Conservation (phyloP, 1,140 invertebrate genomes). For the Notospermus geniculatus region DNA sequence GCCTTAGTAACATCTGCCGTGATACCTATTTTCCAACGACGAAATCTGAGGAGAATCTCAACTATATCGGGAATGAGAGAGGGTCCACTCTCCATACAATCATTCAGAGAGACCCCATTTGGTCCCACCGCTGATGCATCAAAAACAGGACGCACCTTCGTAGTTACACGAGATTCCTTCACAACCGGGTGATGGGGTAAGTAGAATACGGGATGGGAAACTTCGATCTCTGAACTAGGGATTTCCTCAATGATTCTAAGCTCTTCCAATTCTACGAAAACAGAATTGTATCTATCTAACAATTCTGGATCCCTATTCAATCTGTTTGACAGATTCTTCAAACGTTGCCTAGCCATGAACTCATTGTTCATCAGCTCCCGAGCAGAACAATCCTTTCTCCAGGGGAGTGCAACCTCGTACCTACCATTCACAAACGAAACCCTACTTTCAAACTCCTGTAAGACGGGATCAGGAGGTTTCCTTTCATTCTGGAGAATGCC, state of each 20-base stretch:
- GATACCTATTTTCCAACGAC: neutral
- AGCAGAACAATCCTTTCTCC: neutral
- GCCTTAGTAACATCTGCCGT: slow-evolving; percentile 19
- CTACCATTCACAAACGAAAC: neutral
- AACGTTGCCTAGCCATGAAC: neutral
- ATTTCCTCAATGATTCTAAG: neutral
- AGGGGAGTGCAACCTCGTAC: slow-evolving; percentile 6
- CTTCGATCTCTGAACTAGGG: neutral
- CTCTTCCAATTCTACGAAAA: neutral
- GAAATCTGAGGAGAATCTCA: slow-evolving; percentile 14
- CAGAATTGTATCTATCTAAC: neutral
- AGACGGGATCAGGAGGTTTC: neutral
- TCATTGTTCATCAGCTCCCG: no score
- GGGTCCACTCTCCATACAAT: slow-evolving; percentile 35
- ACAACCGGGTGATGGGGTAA: slow-evolving; percentile 56
- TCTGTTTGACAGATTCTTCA: neutral
- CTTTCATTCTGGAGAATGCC: neutral
- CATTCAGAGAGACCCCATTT: slow-evolving; percentile 42
- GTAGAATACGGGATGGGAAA: slow-evolving; percentile 31
- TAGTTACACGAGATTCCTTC: slow-evolving; percentile 31
- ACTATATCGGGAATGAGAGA: slow-evolving; percentile 12
- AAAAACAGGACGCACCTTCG: slow-evolving; percentile 50
- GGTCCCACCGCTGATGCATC: slow-evolving; percentile 41
- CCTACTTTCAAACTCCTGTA: neutral
- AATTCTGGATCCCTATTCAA: neutral